phyloP scores from a whole-genome alignment of 2,888 invertebrate genomes.

The Craniophora ligustri region DNA sequence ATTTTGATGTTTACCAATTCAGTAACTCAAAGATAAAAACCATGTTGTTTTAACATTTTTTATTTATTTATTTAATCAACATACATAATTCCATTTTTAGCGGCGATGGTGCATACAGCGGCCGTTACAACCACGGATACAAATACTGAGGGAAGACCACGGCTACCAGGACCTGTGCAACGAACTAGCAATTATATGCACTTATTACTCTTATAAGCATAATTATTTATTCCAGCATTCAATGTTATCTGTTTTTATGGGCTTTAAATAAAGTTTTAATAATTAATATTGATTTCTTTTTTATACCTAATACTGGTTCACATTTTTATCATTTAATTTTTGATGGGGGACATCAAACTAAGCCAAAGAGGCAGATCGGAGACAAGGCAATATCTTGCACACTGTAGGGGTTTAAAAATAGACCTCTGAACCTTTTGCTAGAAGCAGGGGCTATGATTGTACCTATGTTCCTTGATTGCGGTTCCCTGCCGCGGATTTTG shows the following conservation, averaged over 20 bases:
- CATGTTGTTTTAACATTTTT: not conserved
- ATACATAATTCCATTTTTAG: slow-evolving; percentile 59
- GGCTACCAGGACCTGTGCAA: slow-evolving; percentile 14
- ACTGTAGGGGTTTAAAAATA: too few relatives aligned
- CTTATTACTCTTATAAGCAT: slow-evolving; percentile 22
- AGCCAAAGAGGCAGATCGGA: too few relatives aligned
- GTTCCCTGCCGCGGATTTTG: too few relatives aligned
- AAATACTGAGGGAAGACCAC: slow-evolving; percentile 57
- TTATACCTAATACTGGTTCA: not conserved
- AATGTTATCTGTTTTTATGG: slow-evolving; percentile 52
- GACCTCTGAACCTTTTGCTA: too few relatives aligned
- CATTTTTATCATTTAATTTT: too few relatives aligned
- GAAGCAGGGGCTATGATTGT: too few relatives aligned
- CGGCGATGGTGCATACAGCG: slow-evolving; percentile 68
- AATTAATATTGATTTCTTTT: slow-evolving; percentile 1
- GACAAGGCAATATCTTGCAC: too few relatives aligned
- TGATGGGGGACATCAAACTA: too few relatives aligned
- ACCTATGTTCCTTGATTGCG: too few relatives aligned
- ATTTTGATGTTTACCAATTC: too few relatives aligned
- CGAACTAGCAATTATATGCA: slow-evolving; percentile 12
- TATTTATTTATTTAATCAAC: too few relatives aligned
- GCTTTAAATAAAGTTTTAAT: slow-evolving; percentile 59
- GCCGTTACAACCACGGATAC: slow-evolving; percentile 65
- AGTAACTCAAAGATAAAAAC: too few relatives aligned
- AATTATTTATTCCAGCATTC: slow-evolving; percentile 58